Percentiles rank a stretch among this genome's conserved stretches.
Conservation (phyloP, 1,140 invertebrate genomes). For the Drosophila teissieri region DNA sequence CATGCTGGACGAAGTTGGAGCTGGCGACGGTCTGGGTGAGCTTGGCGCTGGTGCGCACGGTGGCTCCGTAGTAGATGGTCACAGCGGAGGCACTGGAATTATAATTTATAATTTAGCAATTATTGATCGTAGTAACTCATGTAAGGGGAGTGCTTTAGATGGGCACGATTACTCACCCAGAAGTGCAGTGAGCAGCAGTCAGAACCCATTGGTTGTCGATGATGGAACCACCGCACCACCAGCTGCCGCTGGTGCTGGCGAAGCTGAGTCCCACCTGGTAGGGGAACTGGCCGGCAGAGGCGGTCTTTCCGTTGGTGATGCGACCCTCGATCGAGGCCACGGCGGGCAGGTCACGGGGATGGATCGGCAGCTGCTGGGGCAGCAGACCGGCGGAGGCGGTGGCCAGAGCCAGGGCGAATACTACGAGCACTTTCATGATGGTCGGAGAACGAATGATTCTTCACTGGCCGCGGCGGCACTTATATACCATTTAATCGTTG, state of each 20-base stretch:
- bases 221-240: slow-evolving; percentile 87
- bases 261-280: slow-evolving; percentile 85
- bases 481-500: slow-evolving; percentile 42
- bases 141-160: neutral
- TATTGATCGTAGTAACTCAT: too few species aligned
- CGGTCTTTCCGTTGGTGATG: slow-evolving; percentile 72
- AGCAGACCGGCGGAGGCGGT: slow-evolving; percentile 61
- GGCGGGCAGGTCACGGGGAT: slow-evolving; percentile 57
- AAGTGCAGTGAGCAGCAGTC: slow-evolving; percentile 87
- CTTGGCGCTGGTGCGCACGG: slow-evolving; percentile 49
- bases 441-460: slow-evolving; percentile 61
- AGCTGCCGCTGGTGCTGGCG: slow-evolving; percentile 65
- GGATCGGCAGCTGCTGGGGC: slow-evolving; percentile 47
- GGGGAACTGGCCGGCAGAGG: slow-evolving; percentile 85
- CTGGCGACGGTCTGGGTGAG: slow-evolving; percentile 44
- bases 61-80: slow-evolving; percentile 59
- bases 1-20: slow-evolving; percentile 49
- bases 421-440: slow-evolving; percentile 76
- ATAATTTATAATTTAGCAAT: neutral
- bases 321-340: slow-evolving; percentile 60
- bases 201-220: slow-evolving; percentile 86
- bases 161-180: slow-evolving; percentile 21
- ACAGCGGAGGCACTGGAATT: slow-evolving; percentile 51
- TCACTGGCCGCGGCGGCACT: neutral
- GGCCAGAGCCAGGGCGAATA: slow-evolving; percentile 71